phyloP scores from a whole-genome alignment of 2,888 invertebrate genomes.

The Gastracanthus pulcherrimus region DNA sequence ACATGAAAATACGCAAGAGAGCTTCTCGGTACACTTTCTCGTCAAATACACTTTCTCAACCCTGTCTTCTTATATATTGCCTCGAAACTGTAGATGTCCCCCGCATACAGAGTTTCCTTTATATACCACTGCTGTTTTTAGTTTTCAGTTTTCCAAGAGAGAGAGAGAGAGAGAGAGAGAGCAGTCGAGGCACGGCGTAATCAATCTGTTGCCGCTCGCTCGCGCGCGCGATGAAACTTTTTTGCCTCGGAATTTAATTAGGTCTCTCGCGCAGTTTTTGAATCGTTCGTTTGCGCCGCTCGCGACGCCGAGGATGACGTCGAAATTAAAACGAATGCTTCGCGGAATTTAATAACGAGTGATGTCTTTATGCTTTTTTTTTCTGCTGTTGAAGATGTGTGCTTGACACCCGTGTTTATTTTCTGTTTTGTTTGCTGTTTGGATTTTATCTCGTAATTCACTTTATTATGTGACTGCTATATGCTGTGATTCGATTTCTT shows the following conservation, averaged over 20 bases:
- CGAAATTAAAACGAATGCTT: background rate
- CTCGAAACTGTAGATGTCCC: background rate
- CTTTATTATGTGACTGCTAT: too few species aligned
- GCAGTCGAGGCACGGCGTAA: too few species aligned
- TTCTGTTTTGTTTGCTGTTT: background rate
- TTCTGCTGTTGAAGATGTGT: background rate
- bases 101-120: background rate
- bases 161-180: too few species aligned
- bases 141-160: background rate
- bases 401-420: background rate
- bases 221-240: background rate
- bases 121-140: background rate
- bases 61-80: background rate
- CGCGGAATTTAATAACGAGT: background rate
- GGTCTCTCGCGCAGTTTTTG: background rate
- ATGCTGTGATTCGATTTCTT: too few species aligned
- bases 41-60: background rate
- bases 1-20: background rate
- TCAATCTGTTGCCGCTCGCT: background rate
- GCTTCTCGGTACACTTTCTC: background rate
- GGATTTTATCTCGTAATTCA: too few species aligned
- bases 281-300: slow-evolving; percentile 3
- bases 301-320: too few species aligned
- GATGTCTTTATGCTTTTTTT: background rate
- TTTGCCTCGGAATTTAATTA: background rate